These are phyloP conservation scores for Drosophila mimica DNA, from an alignment of 2,888 invertebrate species.

Conservation along the genomic window DNA sequence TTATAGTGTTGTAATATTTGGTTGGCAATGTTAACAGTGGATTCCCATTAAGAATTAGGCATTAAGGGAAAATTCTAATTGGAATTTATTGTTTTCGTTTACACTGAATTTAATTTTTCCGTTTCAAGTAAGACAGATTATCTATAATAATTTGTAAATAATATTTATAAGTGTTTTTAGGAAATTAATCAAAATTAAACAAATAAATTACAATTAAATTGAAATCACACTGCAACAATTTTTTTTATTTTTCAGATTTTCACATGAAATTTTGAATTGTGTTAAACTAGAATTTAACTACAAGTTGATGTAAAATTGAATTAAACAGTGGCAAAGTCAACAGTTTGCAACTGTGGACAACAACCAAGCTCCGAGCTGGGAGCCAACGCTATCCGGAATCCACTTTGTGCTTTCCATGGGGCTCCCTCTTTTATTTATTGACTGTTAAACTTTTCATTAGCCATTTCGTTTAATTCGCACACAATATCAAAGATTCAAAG, in stretches of 20 bases:
- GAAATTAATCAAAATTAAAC: neutral
- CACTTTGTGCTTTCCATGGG: conserved; percentile 29
- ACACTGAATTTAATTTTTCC: neutral
- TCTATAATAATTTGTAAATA: neutral
- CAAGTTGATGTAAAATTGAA: conserved; percentile 23
- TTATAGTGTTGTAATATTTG: conserved; percentile 18
- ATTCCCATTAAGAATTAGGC: neutral
- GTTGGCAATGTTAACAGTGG: conserved; percentile 20
- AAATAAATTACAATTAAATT: neutral
- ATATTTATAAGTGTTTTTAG: neutral
- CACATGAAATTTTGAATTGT: neutral
- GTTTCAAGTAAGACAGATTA: neutral
- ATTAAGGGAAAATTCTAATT: neutral
- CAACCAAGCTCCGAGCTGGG: neutral
- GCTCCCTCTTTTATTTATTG: conserved; percentile 72
- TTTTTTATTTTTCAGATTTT: too few relatives aligned
- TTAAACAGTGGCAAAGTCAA: conserved; percentile 25
- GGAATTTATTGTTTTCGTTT: neutral
- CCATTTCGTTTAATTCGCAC: conserved; percentile 80
- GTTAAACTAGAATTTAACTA: neutral
- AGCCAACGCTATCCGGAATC: conserved; percentile 3
- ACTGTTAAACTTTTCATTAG: conserved; percentile 81
- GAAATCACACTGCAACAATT: neutral
- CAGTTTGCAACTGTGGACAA: conserved; percentile 9
- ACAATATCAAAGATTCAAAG: conserved; percentile 74